Base-by-base conservation (phyloP, 2,888 invertebrate species). In the Pristionchus fissidentatus region DNA sequence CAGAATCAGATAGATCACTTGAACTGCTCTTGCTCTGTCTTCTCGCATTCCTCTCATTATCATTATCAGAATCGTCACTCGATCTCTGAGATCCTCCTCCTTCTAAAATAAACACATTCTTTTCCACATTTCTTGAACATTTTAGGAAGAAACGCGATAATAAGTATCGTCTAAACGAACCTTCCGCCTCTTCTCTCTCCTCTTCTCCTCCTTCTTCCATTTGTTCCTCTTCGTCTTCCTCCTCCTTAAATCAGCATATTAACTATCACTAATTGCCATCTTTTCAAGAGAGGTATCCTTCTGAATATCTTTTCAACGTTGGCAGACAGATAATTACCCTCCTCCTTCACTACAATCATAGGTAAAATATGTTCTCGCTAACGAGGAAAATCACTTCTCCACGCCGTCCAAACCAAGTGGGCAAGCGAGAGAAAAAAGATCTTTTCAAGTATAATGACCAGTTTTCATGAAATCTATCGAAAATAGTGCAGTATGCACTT, bases 1-100 rank as follows among this genome's bases (percentile, higher is more conserved):
- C 78, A 26, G 78, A 78, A 55, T 78, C 78, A 38, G 55, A 55
- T 15, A 38, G 32, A 52, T 19, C 62, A 55, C 55, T 78, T 10
- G 78, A 78, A 55, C 78, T 78, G 55, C 32, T 60, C 22, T 29
- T 60, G n/a, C n/a, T n/a, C 62, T 29, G 8, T 60, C n/a, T 35
- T 35, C 22, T 4, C 5, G 15, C 46, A 29, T 13, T 3, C n/a
- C 75, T 32, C 29, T 22, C 38, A 75, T 15, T 43, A 15, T 46
- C 78, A 38, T 66, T 66, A 29, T 66, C 66, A 46, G 75, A 75
- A 49, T 49, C 49, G 29, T 75, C 75, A 1, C 46, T 46, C 26
- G 75, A 75, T 13, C 49, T 38, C 15, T 46, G 29, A 10, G 75
- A 75, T 43, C 46, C 75, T 26, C 26, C 43, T 13, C 26, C 75